Evolutionary conservation across 1,140 invertebrate genomes (phyloP), one percentile per base, ranked within the genome.

Genomic region (Anoplolepis gracilipes): DNA sequence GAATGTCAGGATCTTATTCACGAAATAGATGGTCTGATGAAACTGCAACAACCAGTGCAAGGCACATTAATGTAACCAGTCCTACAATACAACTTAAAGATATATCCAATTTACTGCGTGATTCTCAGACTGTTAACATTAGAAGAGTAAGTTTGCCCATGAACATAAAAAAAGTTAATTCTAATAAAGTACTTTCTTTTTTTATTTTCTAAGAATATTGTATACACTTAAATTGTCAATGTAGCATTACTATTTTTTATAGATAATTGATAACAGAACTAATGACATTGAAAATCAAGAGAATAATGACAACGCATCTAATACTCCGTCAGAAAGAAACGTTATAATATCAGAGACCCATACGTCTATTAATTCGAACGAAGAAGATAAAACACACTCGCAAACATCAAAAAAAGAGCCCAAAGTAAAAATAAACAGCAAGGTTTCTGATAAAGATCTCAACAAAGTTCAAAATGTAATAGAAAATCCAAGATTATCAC

Each of bases 51-150:
- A 36, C 0, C 57, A 84, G 39, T 36, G 73, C 75, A 10, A 85
- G 85, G 57, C 30, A 55, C 67, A 53, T 70, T 2, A 86, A 90
- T 30, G 28, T 90, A 22, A 89, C 87, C 88, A 93, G 90, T 84
- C 93, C 92, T 0, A 86, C 87, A 73, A 93, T 95, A 11, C 87
- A 92, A 30, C 67, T 95, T 3, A 93, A 94, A 22, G 93, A 95
- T 64, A 93, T 94, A 33, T 94, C 93, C 13, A 92, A 93, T 69
- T 86, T 93, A 13, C 75, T 95, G 8, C 89, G 87, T 79, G 92
- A 95, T 88, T 93, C 92, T n/a, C 93, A 93, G 72, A 91, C 77
- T 6, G 75, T 95, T 25, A 95, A 93, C 53, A 86, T 93, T 19
- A 85, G 86, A 81, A 92, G 55, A 90, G 92, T 93, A 84, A 75